phyloP scores from a whole-genome alignment of 2,113 vertebrate genomes.

The Poicephalus meyeri region DNA sequence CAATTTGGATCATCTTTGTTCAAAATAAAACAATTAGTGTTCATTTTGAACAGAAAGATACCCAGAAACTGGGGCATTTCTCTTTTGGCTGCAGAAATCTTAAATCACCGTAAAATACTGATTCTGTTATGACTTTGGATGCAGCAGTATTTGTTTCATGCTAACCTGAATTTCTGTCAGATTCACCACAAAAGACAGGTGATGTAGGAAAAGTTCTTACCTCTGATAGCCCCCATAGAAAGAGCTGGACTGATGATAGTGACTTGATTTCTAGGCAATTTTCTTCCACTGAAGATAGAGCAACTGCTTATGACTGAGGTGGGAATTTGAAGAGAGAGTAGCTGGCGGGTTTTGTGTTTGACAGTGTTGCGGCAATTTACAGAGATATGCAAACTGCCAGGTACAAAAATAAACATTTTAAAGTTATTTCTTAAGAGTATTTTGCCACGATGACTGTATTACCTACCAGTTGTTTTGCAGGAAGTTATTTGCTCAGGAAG shows the following conservation, averaged over 20 bases:
- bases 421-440: background rate
- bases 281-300: background rate
- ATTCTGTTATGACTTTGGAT: background rate
- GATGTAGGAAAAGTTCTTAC: background rate
- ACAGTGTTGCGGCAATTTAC: background rate
- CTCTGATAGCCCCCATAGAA: background rate
- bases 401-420: background rate
- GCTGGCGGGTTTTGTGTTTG: background rate
- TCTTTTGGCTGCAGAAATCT: background rate
- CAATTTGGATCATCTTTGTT: background rate
- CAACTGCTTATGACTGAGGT: background rate
- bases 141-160: background rate
- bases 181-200: background rate
- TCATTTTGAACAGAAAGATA: background rate
- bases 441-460: background rate
- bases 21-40: background rate
- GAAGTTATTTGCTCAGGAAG: background rate
- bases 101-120: background rate
- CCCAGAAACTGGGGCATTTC: background rate
- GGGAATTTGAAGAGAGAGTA: background rate
- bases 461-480: background rate
- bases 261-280: background rate
- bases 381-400: background rate
- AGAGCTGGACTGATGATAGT: background rate
- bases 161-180: background rate